These are phyloP conservation scores for Epizoanthus illoricatus DNA, from an alignment of 92 coral and sea anemone genomes.

Conservation along the genomic window DNA sequence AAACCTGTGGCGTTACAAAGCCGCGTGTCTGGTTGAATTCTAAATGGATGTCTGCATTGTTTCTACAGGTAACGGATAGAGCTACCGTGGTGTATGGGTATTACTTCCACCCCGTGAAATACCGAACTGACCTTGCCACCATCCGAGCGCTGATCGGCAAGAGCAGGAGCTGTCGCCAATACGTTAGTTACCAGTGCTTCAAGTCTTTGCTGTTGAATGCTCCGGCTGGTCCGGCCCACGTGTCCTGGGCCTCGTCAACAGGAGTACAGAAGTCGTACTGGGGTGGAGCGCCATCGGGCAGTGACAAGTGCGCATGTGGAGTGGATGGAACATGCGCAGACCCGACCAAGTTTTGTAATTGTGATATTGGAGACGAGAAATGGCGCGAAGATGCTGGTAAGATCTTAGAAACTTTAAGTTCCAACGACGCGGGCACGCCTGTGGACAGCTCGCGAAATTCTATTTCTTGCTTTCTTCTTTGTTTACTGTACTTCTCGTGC, in stretches of 20 bases:
- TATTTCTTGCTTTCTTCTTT: too few species aligned
- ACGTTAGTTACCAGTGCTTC: slow-evolving; percentile 79
- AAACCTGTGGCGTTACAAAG: too few species aligned
- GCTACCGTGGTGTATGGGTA: slow-evolving; percentile 33
- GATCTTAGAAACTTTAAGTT: background rate
- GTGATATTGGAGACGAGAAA: slow-evolving; percentile 77
- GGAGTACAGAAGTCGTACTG: slow-evolving; percentile 68
- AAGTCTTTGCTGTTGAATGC: slow-evolving; percentile 65
- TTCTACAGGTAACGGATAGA: slow-evolving; percentile 36
- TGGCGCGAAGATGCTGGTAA: slow-evolving; percentile 93
- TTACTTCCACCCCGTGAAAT: slow-evolving; percentile 69
- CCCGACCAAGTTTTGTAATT: slow-evolving; percentile 77
- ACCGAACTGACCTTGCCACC: slow-evolving; percentile 62
- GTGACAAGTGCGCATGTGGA: slow-evolving; percentile 85
- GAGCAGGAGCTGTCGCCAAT: slow-evolving; percentile 83
- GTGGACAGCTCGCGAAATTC: too few species aligned
- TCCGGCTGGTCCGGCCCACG: slow-evolving; percentile 71
- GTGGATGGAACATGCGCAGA: slow-evolving; percentile 69
- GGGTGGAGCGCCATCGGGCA: slow-evolving; percentile 82
- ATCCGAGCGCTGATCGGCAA: slow-evolving; percentile 70
- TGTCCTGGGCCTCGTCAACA: slow-evolving; percentile 78
- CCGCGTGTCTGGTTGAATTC: background rate
- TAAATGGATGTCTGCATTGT: background rate
- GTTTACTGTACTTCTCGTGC: too few species aligned
- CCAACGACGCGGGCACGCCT: too few species aligned